Percentiles rank a stretch among this genome's conserved stretches.
Evolutionary conservation across 2,113 vertebrate genomes (phyloP).

Genomic region (Zootoca vivipara): DNA sequence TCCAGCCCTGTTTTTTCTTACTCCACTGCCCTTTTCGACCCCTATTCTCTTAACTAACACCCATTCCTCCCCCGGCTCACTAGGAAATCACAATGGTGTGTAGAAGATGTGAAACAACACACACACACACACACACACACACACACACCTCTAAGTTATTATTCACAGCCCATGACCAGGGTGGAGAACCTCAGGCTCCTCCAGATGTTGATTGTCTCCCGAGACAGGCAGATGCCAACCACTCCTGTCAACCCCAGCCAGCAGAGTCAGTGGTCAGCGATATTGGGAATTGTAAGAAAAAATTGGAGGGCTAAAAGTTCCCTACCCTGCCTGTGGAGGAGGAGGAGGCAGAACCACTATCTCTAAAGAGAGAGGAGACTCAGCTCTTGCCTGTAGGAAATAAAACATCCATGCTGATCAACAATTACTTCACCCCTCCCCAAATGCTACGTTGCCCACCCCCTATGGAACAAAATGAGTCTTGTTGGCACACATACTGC

Average conservation of each 20-base stretch:
- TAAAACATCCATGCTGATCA: background rate
- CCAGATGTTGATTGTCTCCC: too few species aligned
- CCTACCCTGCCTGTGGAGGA: background rate
- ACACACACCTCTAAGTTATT: background rate
- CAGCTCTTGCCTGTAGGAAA: background rate
- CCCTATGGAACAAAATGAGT: background rate
- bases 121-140: background rate
- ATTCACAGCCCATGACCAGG: background rate
- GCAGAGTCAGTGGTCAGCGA: background rate
- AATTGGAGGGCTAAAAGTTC: background rate
- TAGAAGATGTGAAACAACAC: background rate
- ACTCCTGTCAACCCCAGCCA: too few species aligned
- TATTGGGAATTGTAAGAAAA: background rate
- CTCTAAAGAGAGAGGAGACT: background rate
- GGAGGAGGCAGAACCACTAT: background rate
- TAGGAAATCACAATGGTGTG: background rate
- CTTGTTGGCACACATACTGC: background rate
- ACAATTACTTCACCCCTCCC: background rate
- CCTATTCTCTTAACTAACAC: background rate
- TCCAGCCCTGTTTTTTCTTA: background rate
- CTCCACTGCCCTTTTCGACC: background rate
- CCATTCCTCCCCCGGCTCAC: background rate
- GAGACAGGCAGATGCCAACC: too few species aligned
- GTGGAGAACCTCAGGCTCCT: too few species aligned
- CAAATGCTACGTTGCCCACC: background rate